Evolutionary conservation across 1,140 invertebrate genomes (phyloP).

Genomic region (Anoplolepis gracilipes): DNA sequence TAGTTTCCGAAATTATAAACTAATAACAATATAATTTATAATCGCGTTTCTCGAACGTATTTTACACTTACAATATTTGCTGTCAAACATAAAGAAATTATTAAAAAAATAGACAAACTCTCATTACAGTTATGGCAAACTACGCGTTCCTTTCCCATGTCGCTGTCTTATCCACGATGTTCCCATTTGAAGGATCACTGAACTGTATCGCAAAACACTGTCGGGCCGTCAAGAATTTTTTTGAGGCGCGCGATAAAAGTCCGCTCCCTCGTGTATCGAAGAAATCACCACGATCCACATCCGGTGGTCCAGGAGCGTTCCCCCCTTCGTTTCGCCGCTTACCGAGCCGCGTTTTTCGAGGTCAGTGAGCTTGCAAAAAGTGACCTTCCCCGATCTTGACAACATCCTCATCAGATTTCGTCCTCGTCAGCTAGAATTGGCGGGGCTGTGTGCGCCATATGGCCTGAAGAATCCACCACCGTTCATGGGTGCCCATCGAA

Average conservation of each 20-base stretch:
- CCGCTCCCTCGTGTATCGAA: slow-evolving; percentile 28
- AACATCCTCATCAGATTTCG: slow-evolving; percentile 57
- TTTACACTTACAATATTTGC: neutral
- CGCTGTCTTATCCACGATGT: neutral
- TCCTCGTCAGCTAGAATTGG: slow-evolving; percentile 40
- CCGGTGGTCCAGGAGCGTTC: slow-evolving; percentile 59
- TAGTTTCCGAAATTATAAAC: neutral
- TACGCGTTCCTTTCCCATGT: slow-evolving; percentile 23
- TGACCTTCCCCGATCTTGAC: slow-evolving; percentile 71
- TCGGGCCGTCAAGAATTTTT: slow-evolving; percentile 51
- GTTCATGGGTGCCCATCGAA: slow-evolving; percentile 35
- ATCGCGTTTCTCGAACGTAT: neutral
- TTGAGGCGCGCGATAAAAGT: slow-evolving; percentile 58
- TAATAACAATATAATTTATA: neutral
- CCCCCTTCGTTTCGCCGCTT: neutral
- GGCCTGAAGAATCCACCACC: slow-evolving; percentile 37
- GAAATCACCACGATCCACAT: slow-evolving; percentile 63
- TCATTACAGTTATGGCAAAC: neutral
- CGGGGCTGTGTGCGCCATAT: slow-evolving; percentile 64
- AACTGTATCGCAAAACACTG: slow-evolving; percentile 53
- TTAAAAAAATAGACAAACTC: neutral
- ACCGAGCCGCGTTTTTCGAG: slow-evolving; percentile 56
- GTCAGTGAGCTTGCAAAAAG: slow-evolving; percentile 76
- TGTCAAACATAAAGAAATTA: neutral
- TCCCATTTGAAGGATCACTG: slow-evolving; percentile 38